A percentile compares a stretch with the other conserved stretches of the same genome.
These are phyloP conservation scores for Sebastes flavidus DNA, from an alignment of 2,797 vertebrate species.

Conservation along the genomic window DNA sequence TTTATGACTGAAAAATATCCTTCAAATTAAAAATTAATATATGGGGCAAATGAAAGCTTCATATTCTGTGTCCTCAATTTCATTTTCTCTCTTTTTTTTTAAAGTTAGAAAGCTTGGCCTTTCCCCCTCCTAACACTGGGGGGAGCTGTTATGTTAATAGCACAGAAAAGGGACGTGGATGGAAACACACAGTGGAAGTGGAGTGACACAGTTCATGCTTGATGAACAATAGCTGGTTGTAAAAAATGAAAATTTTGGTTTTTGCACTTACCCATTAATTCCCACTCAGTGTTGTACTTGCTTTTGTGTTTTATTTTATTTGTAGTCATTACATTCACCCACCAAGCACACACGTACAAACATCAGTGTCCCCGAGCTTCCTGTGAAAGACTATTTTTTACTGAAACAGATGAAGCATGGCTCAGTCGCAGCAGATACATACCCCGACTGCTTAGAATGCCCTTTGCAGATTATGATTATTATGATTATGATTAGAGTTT, in stretches of 20 bases:
- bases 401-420: constrained; percentile 10
- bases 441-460: constrained; percentile 22
- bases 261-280: not conserved
- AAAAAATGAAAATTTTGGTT: constrained; percentile 4
- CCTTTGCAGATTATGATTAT: constrained; percentile 66
- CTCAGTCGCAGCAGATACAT: constrained; percentile 35
- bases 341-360: not conserved
- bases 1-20: constrained; percentile 26
- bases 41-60: constrained; percentile 15
- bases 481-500: constrained; percentile 65
- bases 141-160: constrained; percentile 72
- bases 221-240: not conserved
- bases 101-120: not conserved
- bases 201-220: not conserved
- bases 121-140: constrained; percentile 68
- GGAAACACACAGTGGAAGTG: not conserved
- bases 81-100: not conserved
- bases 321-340: not conserved
- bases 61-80: constrained; percentile 21
- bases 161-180: not conserved
- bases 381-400: not conserved
- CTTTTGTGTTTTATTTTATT: not conserved
- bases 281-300: not conserved
- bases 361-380: not conserved
- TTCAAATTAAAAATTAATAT: constrained; percentile 27